These are phyloP conservation scores for Poecilobothrus nobilitatus DNA, from an alignment of 2,888 invertebrate genomes.

Conservation along the genomic window DNA sequence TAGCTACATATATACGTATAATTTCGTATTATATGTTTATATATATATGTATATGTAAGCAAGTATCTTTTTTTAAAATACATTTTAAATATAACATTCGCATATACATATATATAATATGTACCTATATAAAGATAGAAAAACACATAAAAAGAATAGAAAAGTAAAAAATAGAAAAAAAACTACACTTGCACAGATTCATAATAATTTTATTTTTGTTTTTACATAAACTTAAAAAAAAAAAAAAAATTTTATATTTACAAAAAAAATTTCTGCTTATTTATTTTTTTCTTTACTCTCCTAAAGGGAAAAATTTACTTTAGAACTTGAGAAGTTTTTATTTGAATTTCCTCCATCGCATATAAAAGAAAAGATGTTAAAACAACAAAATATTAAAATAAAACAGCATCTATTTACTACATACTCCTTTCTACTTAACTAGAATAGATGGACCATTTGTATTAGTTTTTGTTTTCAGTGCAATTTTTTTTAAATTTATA, in stretches of 20 bases:
- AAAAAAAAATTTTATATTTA: not conserved
- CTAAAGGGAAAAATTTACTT: conserved; percentile 4
- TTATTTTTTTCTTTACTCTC: not conserved
- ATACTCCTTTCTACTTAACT: not conserved
- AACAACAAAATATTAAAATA: not conserved
- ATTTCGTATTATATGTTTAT: too few relatives aligned
- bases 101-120: too few relatives aligned
- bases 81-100: too few relatives aligned
- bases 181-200: not conserved
- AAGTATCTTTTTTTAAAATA: too few relatives aligned
- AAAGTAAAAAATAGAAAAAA: not conserved
- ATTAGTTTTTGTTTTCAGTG: too few relatives aligned
- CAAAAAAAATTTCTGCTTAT: not conserved
- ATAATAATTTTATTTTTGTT: not conserved
- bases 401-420: not conserved
- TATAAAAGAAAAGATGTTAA: not conserved
- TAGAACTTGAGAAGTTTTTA: not conserved
- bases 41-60: too few relatives aligned
- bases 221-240: not conserved
- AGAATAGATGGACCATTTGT: too few relatives aligned
- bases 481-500: too few relatives aligned
- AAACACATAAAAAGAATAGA: too few relatives aligned
- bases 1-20: too few relatives aligned
- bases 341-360: too few relatives aligned
- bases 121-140: too few relatives aligned